Evolutionary conservation across 2,113 vertebrate genomes (phyloP), one percentile per base, ranked within the genome.

Genomic region (Eptesicus fuscus): DNA sequence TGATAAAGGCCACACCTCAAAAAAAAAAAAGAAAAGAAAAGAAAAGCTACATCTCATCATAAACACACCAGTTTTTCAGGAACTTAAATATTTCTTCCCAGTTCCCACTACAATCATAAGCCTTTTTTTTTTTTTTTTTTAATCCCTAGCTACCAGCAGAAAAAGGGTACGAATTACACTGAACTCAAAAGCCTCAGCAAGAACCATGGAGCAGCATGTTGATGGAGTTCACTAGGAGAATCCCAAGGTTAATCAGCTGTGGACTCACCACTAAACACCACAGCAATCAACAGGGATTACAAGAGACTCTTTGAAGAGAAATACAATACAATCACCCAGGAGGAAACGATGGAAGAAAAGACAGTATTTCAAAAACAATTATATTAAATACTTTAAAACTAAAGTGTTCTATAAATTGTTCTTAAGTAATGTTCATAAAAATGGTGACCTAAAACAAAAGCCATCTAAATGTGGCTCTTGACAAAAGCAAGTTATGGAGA

Each of bases 401-500:
- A 87, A 89, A 93, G 85, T 85, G 51, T 76, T 92, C 93, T 61
- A 30, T 47, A 94, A 97, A 96, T 61, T 93, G 95, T 73, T 97
- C 82, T 96, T 88, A 17, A 97, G 92, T 90, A 95, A 53, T 97
- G 93, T 95, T 94, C 93, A 32, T 92, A 87, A 77, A 90, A 96
- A 97, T 14, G 71, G 93, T 93, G 44, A 96, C 91, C 79, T 96
- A 85, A 87, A 95, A 98, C 88, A 95, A 94, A 97, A 96, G n/a
- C 0, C 44, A 93, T 67, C 93, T 92, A 95, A 97, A 97, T 10
- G 79, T 42, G 78, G 90, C 87, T 91, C 94, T 92, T 92, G 80
- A 94, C 77, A 2, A 93, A 96, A 83, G 74, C 3, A n/a, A 95
- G 71, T 92, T 95, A 92, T 22, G 32, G 93, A 96, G 94, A 95